Evolutionary conservation across 2,113 vertebrate species (phyloP).

Genomic region (Suncus etruscus): DNA sequence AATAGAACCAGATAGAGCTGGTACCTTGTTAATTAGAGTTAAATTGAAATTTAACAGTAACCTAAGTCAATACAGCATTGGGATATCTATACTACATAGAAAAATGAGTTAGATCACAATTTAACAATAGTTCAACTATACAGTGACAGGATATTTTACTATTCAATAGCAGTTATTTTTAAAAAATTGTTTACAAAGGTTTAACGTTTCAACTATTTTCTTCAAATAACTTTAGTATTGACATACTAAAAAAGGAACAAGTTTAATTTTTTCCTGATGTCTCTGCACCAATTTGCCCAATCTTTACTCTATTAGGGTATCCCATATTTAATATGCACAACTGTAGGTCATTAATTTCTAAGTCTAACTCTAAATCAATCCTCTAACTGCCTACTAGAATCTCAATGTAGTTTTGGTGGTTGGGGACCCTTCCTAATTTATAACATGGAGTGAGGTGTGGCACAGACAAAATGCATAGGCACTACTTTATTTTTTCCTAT

Average conservation of each 20-base stretch:
- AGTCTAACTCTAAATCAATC: slow-evolving; percentile 80
- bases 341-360: slow-evolving; percentile 83
- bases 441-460: slow-evolving; percentile 66
- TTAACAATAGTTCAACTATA: background rate
- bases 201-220: slow-evolving; percentile 40
- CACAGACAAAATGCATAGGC: slow-evolving; percentile 77
- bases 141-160: slow-evolving; percentile 10
- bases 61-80: background rate
- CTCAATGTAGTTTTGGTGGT: slow-evolving; percentile 79
- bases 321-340: slow-evolving; percentile 82
- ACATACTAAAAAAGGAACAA: slow-evolving; percentile 31
- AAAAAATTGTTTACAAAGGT: background rate
- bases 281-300: slow-evolving; percentile 40
- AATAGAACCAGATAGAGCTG: background rate
- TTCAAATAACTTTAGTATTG: slow-evolving; percentile 17
- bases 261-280: slow-evolving; percentile 67
- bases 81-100: background rate
- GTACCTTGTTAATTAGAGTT: background rate
- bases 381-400: slow-evolving; percentile 79
- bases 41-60: slow-evolving; percentile 3
- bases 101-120: background rate
- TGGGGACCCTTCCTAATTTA: slow-evolving; percentile 79
- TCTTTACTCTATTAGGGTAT: slow-evolving; percentile 54
- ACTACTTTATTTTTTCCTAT: slow-evolving; percentile 53
- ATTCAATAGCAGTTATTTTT: background rate